Conservation (phyloP, 2,797 vertebrate species). For the Sebastiscus albofasciatus region DNA sequence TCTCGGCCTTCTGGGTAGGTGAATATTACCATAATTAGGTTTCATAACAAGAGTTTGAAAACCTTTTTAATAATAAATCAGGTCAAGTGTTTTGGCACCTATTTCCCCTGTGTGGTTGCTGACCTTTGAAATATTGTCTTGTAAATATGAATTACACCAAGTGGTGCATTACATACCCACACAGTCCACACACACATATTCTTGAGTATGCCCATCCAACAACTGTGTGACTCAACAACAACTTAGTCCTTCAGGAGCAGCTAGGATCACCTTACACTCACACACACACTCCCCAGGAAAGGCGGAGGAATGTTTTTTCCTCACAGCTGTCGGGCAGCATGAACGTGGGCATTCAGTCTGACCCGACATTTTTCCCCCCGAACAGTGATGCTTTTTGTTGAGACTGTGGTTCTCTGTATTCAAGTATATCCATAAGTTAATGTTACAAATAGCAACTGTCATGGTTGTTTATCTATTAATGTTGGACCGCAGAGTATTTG, state of each 20-base stretch:
- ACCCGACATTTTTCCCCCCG: not conserved
- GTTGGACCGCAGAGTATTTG: not conserved
- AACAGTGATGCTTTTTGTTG: not conserved
- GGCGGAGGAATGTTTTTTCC: constrained; percentile 2
- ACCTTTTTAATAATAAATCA: not conserved
- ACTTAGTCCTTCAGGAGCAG: constrained; percentile 11
- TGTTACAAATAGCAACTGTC: not conserved
- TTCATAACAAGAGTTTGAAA: not conserved
- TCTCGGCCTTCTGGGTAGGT: not conserved
- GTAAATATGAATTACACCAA: not conserved
- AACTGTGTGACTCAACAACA: constrained; percentile 25
- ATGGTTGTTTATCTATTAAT: not conserved
- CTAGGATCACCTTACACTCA: constrained; percentile 57
- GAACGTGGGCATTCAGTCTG: constrained; percentile 18
- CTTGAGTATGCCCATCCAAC: not conserved
- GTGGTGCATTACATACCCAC: not conserved
- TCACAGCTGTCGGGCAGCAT: constrained; percentile 40
- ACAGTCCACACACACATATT: not conserved
- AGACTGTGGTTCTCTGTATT: not conserved
- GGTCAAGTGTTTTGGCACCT: not conserved
- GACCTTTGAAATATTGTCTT: not conserved
- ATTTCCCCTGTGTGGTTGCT: not conserved
- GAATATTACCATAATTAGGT: not conserved
- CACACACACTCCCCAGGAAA: not conserved
- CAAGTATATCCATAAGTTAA: not conserved